A percentile compares a stretch with the other conserved stretches of the same genome.
Conservation (phyloP, 2,113 vertebrate species). For the Antennarius striatus region DNA sequence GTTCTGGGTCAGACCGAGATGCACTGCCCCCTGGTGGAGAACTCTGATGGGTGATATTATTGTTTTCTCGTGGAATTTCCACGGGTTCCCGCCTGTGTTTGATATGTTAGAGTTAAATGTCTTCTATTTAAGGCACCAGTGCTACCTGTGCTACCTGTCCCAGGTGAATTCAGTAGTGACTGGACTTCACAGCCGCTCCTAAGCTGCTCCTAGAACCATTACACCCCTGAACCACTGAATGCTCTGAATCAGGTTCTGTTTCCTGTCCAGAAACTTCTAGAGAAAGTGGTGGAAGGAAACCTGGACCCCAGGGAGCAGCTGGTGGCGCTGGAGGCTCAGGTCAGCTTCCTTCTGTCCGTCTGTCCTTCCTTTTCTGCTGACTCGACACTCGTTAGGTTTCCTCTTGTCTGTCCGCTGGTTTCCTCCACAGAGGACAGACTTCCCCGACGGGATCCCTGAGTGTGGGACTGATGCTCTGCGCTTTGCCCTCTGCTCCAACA, state of each 20-base stretch:
- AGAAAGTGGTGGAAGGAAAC: slow-evolving; percentile 85
- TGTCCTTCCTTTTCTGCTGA: not conserved
- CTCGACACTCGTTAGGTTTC: slow-evolving; percentile 17
- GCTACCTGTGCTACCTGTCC: too few species aligned
- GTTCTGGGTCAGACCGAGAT: too few species aligned
- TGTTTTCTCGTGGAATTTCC: too few species aligned
- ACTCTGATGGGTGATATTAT: too few species aligned
- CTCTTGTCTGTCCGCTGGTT: slow-evolving; percentile 16
- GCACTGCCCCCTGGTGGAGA: too few species aligned
- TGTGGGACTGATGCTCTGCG: slow-evolving; percentile 90
- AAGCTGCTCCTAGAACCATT: too few species aligned
- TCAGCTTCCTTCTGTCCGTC: slow-evolving; percentile 50
- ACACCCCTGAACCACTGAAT: too few species aligned
- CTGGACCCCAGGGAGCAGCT: slow-evolving; percentile 83
- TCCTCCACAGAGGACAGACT: slow-evolving; percentile 83
- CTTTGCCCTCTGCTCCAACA: slow-evolving; percentile 90
- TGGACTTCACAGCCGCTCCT: too few species aligned
- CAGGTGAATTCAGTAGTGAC: too few species aligned
- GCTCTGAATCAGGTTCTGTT: not conserved
- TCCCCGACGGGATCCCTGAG: slow-evolving; percentile 86
- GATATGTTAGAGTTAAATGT: too few species aligned
- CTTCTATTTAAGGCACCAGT: too few species aligned
- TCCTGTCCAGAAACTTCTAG: slow-evolving; percentile 74
- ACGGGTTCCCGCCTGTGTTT: too few species aligned
- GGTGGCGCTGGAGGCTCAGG: slow-evolving; percentile 88